phyloP scores from a whole-genome alignment of 2,113 vertebrate genomes.

The Hippocampus comes region DNA sequence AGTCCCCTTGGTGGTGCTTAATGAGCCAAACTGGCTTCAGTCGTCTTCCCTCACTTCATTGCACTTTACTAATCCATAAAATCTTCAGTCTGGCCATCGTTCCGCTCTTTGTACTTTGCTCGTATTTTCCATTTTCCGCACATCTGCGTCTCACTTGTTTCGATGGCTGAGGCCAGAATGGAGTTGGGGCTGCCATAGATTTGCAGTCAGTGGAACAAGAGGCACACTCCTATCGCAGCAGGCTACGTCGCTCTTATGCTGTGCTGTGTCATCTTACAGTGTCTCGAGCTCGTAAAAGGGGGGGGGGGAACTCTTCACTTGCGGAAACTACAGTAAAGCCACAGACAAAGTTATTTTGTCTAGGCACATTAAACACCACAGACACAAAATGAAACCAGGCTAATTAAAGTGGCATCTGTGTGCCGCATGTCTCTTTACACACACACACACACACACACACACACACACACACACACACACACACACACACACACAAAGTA shows the following conservation, averaged over 20 bases:
- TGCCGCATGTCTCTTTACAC: background rate
- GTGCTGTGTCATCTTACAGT: background rate
- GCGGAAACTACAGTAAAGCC: background rate
- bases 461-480: background rate
- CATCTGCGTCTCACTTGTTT: constrained; percentile 52
- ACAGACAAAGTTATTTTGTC: background rate
- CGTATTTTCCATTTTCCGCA: constrained; percentile 49
- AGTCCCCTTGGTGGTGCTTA: constrained; percentile 33
- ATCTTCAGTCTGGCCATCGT: constrained; percentile 27
- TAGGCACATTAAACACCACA: background rate
- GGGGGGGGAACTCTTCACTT: background rate
- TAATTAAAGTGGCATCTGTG: background rate
- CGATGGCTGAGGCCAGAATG: constrained; percentile 24
- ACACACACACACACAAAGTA: background rate
- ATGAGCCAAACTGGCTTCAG: constrained; percentile 48
- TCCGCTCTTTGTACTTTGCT: constrained; percentile 34
- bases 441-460: background rate
- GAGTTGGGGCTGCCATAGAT: constrained; percentile 40
- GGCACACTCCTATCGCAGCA: background rate
- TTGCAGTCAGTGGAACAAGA: constrained; percentile 25
- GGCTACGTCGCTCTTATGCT: background rate
- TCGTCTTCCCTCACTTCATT: constrained; percentile 34
- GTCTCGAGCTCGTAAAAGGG: background rate
- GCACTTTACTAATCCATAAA: constrained; percentile 53
- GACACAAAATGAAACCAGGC: background rate